Conservation (phyloP, 2,113 vertebrate genomes). For the Crotalus helleri region DNA sequence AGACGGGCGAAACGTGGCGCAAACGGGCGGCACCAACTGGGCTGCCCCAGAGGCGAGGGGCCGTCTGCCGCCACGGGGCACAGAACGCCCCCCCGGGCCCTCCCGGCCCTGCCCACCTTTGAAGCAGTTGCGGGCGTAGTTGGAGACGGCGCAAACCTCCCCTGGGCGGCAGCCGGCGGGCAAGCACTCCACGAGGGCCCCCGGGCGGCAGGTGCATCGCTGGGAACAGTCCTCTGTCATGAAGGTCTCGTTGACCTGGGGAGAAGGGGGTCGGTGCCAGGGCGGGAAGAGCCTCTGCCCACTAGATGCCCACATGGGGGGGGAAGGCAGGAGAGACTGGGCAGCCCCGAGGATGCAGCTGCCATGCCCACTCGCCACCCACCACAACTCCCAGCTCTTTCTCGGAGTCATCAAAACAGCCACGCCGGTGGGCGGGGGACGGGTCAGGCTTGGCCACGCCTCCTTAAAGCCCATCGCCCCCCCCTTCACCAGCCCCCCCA, state of each 20-base stretch:
- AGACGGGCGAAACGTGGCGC: not conserved
- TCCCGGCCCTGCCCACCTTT: not conserved
- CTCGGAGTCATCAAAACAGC: too few relatives aligned
- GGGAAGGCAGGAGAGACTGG: not conserved
- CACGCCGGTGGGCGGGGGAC: too few relatives aligned
- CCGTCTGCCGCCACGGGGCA: not conserved
- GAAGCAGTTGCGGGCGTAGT: not conserved
- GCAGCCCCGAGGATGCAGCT: accelerated
- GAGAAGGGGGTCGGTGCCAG: not conserved
- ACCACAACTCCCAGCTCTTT: too few relatives aligned
- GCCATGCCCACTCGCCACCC: too few relatives aligned
- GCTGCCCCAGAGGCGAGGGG: not conserved
- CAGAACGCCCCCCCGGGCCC: accelerated
- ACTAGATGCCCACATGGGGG: too few relatives aligned
- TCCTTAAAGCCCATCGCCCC: not conserved
- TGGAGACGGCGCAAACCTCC: not conserved
- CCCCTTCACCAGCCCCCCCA: too few relatives aligned
- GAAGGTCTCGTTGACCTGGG: constrained; percentile 6
- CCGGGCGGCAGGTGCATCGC: not conserved
- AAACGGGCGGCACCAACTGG: not conserved
- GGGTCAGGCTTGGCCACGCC: not conserved
- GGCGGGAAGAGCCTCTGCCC: not conserved
- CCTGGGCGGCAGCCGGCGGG: accelerated
- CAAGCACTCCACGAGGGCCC: not conserved
- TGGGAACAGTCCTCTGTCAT: not conserved